Base-by-base conservation (phyloP, 2,113 vertebrate species). In the Mesitornis unicolor region DNA sequence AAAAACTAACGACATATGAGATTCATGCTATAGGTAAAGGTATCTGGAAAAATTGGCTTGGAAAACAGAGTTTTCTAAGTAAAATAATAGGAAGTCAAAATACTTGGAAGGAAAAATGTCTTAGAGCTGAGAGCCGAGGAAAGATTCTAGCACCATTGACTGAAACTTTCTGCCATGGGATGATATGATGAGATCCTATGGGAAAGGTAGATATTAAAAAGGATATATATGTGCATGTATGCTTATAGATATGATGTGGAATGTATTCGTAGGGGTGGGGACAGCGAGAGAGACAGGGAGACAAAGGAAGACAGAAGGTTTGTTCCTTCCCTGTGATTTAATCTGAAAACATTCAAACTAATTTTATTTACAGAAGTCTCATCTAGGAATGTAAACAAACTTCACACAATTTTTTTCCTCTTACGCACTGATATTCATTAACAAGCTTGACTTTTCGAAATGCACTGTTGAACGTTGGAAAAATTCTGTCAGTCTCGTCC, bases 221-320 rank as follows among this genome's bases (percentile, higher is more conserved):
- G 56, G 59, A 25, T 31, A 26, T 31, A 28, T 42, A 36, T n/a
- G 3, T 26, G n/a, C 3, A 20, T 43, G 9, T 16, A 10, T 51
- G 22, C 42, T 28, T 35, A 29, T 19, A n/a, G 5, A 9, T 11
- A 42, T 63, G 29, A 45, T 76, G 6, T 28, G 11, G 20, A 50
- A 56, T 12, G 16, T 24, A 8, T 11, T 11, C n/a, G 26, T 29
- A 43, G 2, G 2, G 10, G 1, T 2, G 20, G 19, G 7, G 4
- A 14, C 31, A 42, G 9, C 31, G 15, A 50, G 3, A 42, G 6
- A 31, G 8, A 19, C 5, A 10, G 12, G 11, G 18, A 35, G 6
- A 50, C 26, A 20, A 35, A 45, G 14, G 59, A 6, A 42, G 15
- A 7, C 3, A 63, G 25, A 79, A 54, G 4, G 10, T 71, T 71